These are phyloP conservation scores for Hyphantria cunea DNA, from an alignment of 1,140 invertebrate species.

Conservation along the genomic window DNA sequence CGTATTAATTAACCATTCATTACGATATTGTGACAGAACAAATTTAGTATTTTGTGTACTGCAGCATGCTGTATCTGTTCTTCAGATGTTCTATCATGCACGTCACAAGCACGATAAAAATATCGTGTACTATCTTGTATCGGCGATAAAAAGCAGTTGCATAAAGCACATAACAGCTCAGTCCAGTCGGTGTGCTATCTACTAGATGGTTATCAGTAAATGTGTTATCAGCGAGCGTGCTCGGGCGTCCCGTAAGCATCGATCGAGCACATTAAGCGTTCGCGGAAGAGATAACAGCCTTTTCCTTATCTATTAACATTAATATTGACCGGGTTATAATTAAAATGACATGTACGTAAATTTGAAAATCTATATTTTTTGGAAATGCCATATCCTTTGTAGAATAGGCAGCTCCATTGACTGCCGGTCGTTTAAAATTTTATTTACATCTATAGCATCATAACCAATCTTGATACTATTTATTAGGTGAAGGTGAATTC, in stretches of 20 bases:
- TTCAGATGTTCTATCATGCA: slow-evolving; percentile 23
- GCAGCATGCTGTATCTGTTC: slow-evolving; percentile 20
- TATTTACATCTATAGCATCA: too few relatives aligned
- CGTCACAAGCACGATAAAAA: slow-evolving; percentile 49
- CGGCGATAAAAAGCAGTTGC: slow-evolving; percentile 45
- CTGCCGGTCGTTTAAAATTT: too few relatives aligned
- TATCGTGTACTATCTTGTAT: slow-evolving; percentile 67
- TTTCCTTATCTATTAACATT: slow-evolving; percentile 37
- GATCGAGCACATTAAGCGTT: slow-evolving; percentile 38
- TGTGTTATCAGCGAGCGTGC: slow-evolving; percentile 61
- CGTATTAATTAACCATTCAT: too few relatives aligned
- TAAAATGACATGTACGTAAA: slow-evolving; percentile 1
- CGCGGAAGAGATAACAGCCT: slow-evolving; percentile 41
- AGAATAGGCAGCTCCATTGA: too few relatives aligned
- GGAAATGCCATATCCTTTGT: too few relatives aligned
- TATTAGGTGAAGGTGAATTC: too few relatives aligned
- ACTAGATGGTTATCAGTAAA: slow-evolving; percentile 59
- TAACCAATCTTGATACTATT: too few relatives aligned
- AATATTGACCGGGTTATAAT: slow-evolving; percentile 53
- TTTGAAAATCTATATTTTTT: background rate
- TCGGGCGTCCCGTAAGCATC: slow-evolving; percentile 42
- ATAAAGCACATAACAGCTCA: slow-evolving; percentile 46
- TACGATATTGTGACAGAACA: too few relatives aligned
- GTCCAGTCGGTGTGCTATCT: slow-evolving; percentile 57
- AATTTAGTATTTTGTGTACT: background rate